Conservation (phyloP, 2,888 invertebrate species). For the Leptarthrus brevirostris region DNA sequence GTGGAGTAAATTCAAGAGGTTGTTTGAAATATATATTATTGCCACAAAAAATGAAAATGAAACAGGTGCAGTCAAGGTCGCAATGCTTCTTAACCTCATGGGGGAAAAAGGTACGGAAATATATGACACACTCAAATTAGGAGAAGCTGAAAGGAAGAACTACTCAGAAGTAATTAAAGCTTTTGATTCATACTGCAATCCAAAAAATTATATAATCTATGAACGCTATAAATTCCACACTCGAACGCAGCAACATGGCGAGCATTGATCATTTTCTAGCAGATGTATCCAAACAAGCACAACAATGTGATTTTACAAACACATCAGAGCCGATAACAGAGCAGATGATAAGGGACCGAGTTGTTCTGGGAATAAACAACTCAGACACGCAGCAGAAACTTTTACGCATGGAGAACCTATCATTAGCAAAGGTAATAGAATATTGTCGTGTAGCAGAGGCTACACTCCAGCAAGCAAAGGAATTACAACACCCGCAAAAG, state of each 20-base stretch:
- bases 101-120: background rate
- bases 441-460: background rate
- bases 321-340: no score
- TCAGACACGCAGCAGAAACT: background rate
- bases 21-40: no score
- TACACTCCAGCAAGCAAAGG: slow-evolving; percentile 35
- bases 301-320: background rate
- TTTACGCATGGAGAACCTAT: slow-evolving; percentile 1
- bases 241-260: background rate
- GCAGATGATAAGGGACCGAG: background rate
- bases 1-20: no score
- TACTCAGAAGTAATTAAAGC: background rate
- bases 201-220: background rate
- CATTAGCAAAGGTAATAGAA: background rate
- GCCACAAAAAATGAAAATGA: background rate
- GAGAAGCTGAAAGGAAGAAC: background rate
- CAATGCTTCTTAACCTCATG: background rate
- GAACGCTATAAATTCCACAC: background rate
- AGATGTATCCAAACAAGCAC: background rate
- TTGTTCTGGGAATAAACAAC: no score
- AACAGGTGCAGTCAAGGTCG: background rate
- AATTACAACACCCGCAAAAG: slow-evolving; percentile 23
- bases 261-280: background rate
- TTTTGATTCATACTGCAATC: background rate
- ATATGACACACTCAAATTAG: background rate